Evolutionary conservation across 2,797 vertebrate genomes (phyloP).

Genomic region (Lepus townsendii): DNA sequence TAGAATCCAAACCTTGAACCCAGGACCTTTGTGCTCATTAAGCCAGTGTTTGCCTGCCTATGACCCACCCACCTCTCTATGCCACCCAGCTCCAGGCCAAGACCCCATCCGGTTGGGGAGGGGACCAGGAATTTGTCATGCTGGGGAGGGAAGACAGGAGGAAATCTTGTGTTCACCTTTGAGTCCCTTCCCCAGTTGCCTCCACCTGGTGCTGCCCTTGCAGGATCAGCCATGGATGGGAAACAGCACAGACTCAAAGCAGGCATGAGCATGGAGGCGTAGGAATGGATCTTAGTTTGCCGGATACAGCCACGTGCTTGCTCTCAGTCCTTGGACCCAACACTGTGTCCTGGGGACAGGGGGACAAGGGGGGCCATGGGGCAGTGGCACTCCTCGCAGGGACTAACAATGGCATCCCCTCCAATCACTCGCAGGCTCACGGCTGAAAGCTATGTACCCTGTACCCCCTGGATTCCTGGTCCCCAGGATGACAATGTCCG

Average conservation of each 20-base stretch:
- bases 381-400: background rate
- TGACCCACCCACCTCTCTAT: background rate
- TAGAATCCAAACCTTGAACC: conserved; percentile 79
- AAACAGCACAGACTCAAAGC: background rate
- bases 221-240: background rate
- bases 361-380: background rate
- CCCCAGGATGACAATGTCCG: background rate
- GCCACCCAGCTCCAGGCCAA: background rate
- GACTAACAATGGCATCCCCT: background rate
- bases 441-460: background rate
- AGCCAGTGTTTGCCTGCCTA: conserved; percentile 4
- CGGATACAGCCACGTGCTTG: background rate
- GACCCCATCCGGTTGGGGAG: background rate
- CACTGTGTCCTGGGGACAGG: background rate
- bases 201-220: background rate
- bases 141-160: background rate
- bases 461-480: background rate
- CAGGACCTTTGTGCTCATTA: conserved; percentile 80
- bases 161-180: background rate
- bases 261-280: background rate
- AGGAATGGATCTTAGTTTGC: background rate
- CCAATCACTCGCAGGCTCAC: background rate
- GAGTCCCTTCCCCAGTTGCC: background rate
- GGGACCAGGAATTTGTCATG: background rate
- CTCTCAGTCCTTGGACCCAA: background rate